These are phyloP conservation scores for Hycleus phaleratus DNA, from an alignment of 1,140 invertebrate genomes.

Conservation along the genomic window DNA sequence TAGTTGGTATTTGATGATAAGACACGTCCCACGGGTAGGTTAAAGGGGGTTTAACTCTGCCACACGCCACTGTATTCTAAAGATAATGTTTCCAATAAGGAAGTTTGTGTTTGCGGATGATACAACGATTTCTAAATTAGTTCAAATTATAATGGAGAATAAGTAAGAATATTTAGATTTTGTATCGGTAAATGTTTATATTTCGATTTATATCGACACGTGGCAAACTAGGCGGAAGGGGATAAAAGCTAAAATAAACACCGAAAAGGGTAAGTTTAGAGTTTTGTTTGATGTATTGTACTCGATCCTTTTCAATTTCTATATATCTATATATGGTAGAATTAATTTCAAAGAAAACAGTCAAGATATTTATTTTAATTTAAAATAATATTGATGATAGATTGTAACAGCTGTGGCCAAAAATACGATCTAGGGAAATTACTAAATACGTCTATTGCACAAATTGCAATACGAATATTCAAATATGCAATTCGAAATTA, in stretches of 20 bases:
- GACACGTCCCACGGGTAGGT: slow-evolving; percentile 22
- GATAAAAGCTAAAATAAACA: slow-evolving; percentile 6
- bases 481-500: background rate
- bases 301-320: too few relatives aligned
- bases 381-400: slow-evolving; percentile 2
- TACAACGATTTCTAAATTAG: too few relatives aligned
- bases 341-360: too few relatives aligned
- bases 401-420: background rate
- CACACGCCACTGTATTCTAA: slow-evolving; percentile 14
- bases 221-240: background rate
- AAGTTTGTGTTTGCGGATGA: background rate
- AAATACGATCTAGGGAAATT: too few relatives aligned
- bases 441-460: too few relatives aligned
- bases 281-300: too few relatives aligned
- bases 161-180: background rate
- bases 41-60: slow-evolving; percentile 16
- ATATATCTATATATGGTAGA: too few relatives aligned
- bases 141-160: background rate
- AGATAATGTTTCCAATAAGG: slow-evolving; percentile 6
- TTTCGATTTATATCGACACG: background rate
- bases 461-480: too few relatives aligned
- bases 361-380: slow-evolving; percentile 9
- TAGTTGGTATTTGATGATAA: slow-evolving; percentile 19
- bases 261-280: background rate
- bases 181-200: slow-evolving; percentile 4